These are phyloP conservation scores for Achatina immaculata DNA, from an alignment of 1,140 invertebrate species.

Conservation along the genomic window DNA sequence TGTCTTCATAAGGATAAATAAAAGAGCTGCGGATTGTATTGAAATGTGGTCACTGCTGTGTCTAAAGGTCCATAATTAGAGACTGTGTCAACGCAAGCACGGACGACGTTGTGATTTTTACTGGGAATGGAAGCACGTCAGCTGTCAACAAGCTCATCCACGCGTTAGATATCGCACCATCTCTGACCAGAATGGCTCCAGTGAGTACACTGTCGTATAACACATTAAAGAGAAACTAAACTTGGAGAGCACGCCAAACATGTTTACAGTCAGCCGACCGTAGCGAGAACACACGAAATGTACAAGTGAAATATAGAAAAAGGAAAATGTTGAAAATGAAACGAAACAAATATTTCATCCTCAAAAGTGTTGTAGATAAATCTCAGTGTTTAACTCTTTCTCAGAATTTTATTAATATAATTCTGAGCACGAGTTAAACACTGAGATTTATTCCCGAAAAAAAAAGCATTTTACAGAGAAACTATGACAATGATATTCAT, in stretches of 20 bases:
- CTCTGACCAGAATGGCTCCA: constrained; percentile 69
- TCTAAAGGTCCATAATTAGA: constrained; percentile 81
- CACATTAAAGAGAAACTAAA: neutral
- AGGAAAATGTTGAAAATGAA: neutral
- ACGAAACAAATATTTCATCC: neutral
- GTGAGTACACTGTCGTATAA: neutral
- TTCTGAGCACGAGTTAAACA: neutral
- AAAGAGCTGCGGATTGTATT: too few species aligned
- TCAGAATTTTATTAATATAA: neutral
- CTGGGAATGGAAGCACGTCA: constrained; percentile 81
- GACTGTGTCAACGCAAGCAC: constrained; percentile 84
- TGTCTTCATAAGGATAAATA: neutral
- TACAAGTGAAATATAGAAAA: neutral
- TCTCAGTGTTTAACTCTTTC: neutral
- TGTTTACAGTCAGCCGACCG: neutral
- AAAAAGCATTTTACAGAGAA: neutral
- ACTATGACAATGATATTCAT: neutral
- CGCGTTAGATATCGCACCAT: constrained; percentile 76
- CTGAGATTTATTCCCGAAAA: neutral
- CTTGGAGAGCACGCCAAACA: neutral
- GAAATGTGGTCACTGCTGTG: neutral
- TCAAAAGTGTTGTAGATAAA: neutral
- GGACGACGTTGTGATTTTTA: constrained; percentile 88
- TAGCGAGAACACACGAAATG: neutral
- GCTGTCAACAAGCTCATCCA: constrained; percentile 80